A percentile compares a stretch with the other conserved stretches of the same genome.
Evolutionary conservation across 2,797 vertebrate species (phyloP).

Genomic region (Gymnothorax javanicus): DNA sequence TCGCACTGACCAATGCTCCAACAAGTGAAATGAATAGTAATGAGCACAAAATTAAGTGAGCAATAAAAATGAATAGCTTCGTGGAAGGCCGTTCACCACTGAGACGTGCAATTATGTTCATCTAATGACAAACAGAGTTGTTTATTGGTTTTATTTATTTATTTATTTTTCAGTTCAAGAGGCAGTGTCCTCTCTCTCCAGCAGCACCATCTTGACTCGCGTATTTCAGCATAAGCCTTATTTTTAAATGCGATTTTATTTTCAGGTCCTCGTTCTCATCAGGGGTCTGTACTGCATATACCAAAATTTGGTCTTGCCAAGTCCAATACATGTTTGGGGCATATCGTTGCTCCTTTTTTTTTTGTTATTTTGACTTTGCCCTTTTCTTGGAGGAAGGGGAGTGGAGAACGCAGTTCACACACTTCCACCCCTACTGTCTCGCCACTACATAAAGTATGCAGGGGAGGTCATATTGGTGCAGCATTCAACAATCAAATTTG

Average conservation of each 20-base stretch:
- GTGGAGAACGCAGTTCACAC: not conserved
- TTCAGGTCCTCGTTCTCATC: not conserved
- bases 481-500: constrained; percentile 1
- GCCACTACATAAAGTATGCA: not conserved
- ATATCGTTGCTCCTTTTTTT: not conserved
- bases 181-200: not conserved
- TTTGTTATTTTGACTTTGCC: not conserved
- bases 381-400: not conserved
- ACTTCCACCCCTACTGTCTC: not conserved
- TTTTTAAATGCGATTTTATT: constrained; percentile 27
- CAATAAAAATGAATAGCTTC: too few species aligned
- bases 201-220: constrained; percentile 7
- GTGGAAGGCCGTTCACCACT: too few species aligned
- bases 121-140: too few species aligned
- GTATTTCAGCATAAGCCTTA: constrained; percentile 18
- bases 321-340: not conserved
- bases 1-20: too few species aligned
- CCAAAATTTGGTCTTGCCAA: not conserved
- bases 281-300: not conserved
- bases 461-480: not conserved
- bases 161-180: not conserved
- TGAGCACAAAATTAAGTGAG: too few species aligned
- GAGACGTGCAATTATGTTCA: too few species aligned
- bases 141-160: not conserved
- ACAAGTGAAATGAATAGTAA: too few species aligned